Evolutionary conservation across 1,140 invertebrate genomes (phyloP).

Genomic region (Pseudoatta argentina): DNA sequence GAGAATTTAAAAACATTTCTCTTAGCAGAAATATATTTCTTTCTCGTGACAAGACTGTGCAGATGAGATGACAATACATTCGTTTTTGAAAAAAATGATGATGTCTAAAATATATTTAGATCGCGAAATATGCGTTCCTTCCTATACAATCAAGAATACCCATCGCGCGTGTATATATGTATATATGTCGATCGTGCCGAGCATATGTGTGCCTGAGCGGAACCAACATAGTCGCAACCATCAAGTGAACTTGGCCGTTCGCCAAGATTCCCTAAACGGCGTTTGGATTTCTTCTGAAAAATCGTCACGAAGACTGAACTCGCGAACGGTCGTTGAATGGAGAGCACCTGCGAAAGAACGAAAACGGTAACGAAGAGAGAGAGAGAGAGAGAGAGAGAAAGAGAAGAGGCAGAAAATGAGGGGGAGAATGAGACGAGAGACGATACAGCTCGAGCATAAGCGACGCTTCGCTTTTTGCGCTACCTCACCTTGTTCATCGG

Average conservation of each 20-base stretch:
- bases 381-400: background rate
- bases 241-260: conserved; percentile 61
- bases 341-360: conserved; percentile 44
- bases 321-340: conserved; percentile 39
- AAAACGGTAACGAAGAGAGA: conserved; percentile 5
- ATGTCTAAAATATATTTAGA: background rate
- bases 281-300: conserved; percentile 79
- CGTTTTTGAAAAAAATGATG: background rate
- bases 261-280: conserved; percentile 85
- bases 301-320: conserved; percentile 74
- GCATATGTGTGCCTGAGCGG: conserved; percentile 31
- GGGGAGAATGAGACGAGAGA: conserved; percentile 19
- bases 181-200: conserved; percentile 18
- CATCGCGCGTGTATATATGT: conserved; percentile 3
- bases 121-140: background rate
- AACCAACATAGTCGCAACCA: conserved; percentile 53
- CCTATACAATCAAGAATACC: conserved; percentile 29
- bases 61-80: background rate
- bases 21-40: background rate
- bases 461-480: conserved; percentile 77
- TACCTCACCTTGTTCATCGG: conserved; percentile 79
- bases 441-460: conserved; percentile 73
- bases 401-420: background rate
- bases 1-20: background rate
- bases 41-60: background rate